Conservation (phyloP, 2,888 invertebrate genomes). For the Drosophila anomelani region DNA sequence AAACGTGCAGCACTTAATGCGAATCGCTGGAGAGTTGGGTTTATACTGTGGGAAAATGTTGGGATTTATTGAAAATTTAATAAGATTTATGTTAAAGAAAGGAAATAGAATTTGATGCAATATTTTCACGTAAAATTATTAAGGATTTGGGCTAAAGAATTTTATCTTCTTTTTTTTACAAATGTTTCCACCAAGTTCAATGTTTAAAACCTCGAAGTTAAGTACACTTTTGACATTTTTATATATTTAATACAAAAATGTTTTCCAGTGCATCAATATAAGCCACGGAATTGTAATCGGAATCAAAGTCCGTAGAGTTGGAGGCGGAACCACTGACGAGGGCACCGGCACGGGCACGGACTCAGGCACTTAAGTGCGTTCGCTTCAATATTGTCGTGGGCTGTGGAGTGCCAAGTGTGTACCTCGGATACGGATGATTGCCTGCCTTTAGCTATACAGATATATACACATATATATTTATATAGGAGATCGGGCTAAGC, state of each 20-base stretch:
- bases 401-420: constrained; percentile 52
- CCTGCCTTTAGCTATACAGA: constrained; percentile 38
- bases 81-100: neutral
- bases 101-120: neutral
- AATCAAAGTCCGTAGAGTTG: constrained; percentile 35
- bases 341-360: constrained; percentile 39
- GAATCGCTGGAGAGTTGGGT: constrained; percentile 36
- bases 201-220: neutral
- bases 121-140: neutral
- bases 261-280: constrained; percentile 1
- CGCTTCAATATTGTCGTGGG: constrained; percentile 57
- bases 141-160: no score
- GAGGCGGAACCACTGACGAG: constrained; percentile 48
- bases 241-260: neutral
- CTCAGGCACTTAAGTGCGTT: constrained; percentile 60
- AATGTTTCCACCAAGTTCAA: no score
- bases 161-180: no score
- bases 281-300: constrained; percentile 50
- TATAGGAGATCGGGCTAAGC: constrained; percentile 9
- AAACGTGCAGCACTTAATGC: constrained; percentile 70
- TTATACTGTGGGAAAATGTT: neutral
- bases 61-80: neutral
- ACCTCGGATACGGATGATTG: constrained; percentile 52
- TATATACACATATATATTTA: neutral
- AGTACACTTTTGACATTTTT: neutral